Base-by-base conservation (phyloP, 2,888 invertebrate genomes). In the Scrobipalpa atriplicella region DNA sequence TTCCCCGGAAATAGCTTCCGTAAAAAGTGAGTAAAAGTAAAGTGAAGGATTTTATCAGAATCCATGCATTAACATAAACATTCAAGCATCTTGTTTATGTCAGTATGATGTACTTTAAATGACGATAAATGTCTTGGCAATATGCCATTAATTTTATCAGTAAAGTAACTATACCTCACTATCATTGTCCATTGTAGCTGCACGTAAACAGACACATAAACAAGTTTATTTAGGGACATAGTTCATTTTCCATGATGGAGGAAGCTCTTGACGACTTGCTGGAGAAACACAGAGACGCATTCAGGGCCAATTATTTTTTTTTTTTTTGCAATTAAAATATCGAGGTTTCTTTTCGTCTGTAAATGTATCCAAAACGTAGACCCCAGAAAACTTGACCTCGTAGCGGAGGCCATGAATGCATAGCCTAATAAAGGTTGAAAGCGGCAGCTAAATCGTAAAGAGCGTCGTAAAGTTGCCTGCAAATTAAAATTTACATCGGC, bases 401-500 rank as follows among this genome's bases (percentile, higher is more conserved):
- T 19, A 29, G 7, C 63, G 52, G 52, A 74, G 73, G 75, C 78
- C 77, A 85, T 86, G 84, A 89, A 88, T 88, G 87, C 85, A 87
- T 86, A 84, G 82, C 81, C 81, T 85, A 89, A 89, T 89, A 89
- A 90, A 90, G 82, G 87, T 87, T 88, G 83, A 89, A 86, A 86
- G 85, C 86, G 85, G 81, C 88, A 82, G 85, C 85, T 85, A 87
- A 89, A 90, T 87, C 90, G 88, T 90, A 91, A 92, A 91, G 87
- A 87, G 89, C 77, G 84, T 84, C 87, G 86, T 91, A 90, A 92
- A 92, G 87, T 90, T 87, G 86, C 84, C 81, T 82, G 87, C 88
- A 91, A 91, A 91, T 92, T 91, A 89, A 90, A 92, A 90, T 92
- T 91, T 90, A 90, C 90, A 90, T 89, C 86, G 88, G 80, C 90